Percentiles rank a stretch among this genome's conserved stretches.
Conservation (phyloP, 2,113 vertebrate genomes). For the Dicrurus megarhynchus region DNA sequence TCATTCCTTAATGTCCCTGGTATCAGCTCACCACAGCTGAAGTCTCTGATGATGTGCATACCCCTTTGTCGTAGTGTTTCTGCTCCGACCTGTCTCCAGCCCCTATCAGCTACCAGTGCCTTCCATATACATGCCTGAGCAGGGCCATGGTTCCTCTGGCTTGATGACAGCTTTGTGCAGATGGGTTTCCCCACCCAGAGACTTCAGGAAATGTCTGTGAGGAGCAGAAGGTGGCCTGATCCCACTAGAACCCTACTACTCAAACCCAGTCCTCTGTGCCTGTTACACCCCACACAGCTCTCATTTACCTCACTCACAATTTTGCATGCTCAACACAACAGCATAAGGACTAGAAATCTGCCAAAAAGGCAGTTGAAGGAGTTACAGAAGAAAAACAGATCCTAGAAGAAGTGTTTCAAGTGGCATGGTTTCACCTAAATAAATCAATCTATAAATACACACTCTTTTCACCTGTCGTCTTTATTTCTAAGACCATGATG, state of each 20-base stretch:
- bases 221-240: neutral
- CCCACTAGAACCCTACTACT: neutral
- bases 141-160: neutral
- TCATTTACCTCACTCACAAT: neutral
- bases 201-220: neutral
- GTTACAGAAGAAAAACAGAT: neutral
- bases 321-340: neutral
- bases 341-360: neutral
- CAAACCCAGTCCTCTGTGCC: neutral
- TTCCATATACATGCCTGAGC: neutral
- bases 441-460: neutral
- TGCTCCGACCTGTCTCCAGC: neutral
- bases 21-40: neutral
- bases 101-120: too few species aligned
- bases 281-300: neutral
- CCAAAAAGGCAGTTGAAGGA: neutral
- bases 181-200: neutral
- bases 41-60: neutral
- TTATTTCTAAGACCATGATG: neutral
- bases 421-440: neutral
- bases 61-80: accelerated
- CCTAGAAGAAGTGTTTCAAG: neutral
- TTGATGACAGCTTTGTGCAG: neutral
- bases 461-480: neutral
- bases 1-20: neutral